phyloP scores from a whole-genome alignment of 2,888 invertebrate genomes.

The Lycophotia porphyrea region DNA sequence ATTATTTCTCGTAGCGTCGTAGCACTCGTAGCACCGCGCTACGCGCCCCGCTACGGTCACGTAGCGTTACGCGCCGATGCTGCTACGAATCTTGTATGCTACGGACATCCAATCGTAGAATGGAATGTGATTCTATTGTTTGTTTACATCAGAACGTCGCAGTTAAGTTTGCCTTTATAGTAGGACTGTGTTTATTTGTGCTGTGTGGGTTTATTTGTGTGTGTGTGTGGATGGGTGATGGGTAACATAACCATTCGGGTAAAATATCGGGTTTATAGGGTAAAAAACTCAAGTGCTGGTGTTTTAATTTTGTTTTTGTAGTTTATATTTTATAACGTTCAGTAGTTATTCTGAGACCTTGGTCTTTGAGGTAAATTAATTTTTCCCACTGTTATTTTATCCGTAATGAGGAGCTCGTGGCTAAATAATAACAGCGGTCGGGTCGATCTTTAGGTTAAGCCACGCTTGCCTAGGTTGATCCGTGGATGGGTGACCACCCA shows the following conservation, averaged over 20 bases:
- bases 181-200: constrained; percentile 25
- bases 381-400: neutral
- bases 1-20: constrained; percentile 39
- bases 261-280: neutral
- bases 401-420: neutral
- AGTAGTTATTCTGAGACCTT: neutral
- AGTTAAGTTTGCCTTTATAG: constrained; percentile 47
- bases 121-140: constrained; percentile 56
- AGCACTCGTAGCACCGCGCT: constrained; percentile 32
- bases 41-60: constrained; percentile 47
- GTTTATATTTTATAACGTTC: neutral
- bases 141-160: constrained; percentile 38
- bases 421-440: too few relatives aligned
- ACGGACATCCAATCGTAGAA: constrained; percentile 62
- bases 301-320: neutral
- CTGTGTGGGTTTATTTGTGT: too few relatives aligned
- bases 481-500: too few relatives aligned
- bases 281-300: neutral
- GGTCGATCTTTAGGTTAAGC: too few relatives aligned
- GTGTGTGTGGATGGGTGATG: constrained; percentile 14
- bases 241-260: neutral
- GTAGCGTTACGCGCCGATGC: constrained; percentile 55
- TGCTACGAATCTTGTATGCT: constrained; percentile 61
- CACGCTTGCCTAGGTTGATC: too few relatives aligned
- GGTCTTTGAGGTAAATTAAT: neutral